These are phyloP conservation scores for Semaprochilodus insignis DNA, from an alignment of 2,797 vertebrate genomes.

Conservation along the genomic window DNA sequence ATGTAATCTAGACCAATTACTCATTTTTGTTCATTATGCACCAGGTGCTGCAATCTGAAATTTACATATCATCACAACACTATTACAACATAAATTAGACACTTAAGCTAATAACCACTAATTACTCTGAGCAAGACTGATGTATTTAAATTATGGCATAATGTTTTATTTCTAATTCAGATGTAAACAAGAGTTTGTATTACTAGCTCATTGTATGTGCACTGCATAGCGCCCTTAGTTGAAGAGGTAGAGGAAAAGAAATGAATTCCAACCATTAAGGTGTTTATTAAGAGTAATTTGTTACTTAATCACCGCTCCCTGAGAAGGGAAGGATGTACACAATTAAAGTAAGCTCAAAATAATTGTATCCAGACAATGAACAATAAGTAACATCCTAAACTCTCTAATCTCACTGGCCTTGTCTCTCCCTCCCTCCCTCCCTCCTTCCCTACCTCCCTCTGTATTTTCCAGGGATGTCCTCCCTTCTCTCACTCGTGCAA, in stretches of 20 bases:
- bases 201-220: not conserved
- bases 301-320: not conserved
- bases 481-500: conserved; percentile 23
- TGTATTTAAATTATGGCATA: not conserved
- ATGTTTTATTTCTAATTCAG: not conserved
- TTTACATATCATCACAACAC: not conserved
- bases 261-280: conserved; percentile 2
- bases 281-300: not conserved
- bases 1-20: not conserved
- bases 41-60: not conserved
- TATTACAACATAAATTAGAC: not conserved
- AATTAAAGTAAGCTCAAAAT: conserved; percentile 11
- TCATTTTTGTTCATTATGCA: not conserved
- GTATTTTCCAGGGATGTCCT: conserved; percentile 53
- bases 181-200: not conserved
- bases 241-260: not conserved
- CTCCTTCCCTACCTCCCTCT: conserved; percentile 1
- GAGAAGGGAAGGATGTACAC: not conserved
- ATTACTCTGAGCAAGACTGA: not conserved
- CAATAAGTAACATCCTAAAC: conserved; percentile 11
- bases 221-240: not conserved
- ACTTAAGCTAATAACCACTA: not conserved
- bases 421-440: conserved; percentile 11
- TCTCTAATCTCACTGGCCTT: conserved; percentile 36
- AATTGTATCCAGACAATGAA: conserved; percentile 25